phyloP scores from a whole-genome alignment of 2,113 vertebrate species.

The Empidonax traillii region DNA sequence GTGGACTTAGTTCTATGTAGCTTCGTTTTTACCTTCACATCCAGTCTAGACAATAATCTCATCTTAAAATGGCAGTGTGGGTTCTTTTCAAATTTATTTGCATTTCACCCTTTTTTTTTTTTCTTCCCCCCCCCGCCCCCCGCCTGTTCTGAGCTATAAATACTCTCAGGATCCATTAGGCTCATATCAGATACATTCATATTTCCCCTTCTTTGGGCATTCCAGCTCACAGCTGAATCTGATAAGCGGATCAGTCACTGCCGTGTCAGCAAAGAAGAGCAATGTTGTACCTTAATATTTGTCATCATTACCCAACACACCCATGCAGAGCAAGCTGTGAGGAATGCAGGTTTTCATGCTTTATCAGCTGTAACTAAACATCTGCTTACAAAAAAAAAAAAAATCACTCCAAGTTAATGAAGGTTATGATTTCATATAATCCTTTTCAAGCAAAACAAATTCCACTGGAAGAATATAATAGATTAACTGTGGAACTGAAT shows the following conservation, averaged over 20 bases:
- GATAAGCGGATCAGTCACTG: constrained; percentile 64
- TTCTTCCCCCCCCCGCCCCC: not conserved
- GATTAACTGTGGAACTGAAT: constrained; percentile 22
- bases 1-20: not conserved
- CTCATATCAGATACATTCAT: constrained; percentile 3
- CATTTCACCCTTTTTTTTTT: not conserved
- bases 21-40: not conserved
- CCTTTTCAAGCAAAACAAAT: constrained; percentile 63
- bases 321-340: constrained; percentile 68
- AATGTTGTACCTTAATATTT: constrained; percentile 59
- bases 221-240: constrained; percentile 53
- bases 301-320: constrained; percentile 63
- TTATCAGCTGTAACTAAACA: constrained; percentile 68
- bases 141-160: constrained; percentile 6
- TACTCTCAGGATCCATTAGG: not conserved
- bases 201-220: constrained; percentile 54
- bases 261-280: constrained; percentile 29
- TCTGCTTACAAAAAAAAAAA: constrained; percentile 48
- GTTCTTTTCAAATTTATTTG: not conserved
- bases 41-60: not conserved
- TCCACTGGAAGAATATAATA: constrained; percentile 31
- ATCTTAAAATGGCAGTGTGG: not conserved
- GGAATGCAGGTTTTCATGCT: constrained; percentile 62
- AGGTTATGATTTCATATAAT: constrained; percentile 57
- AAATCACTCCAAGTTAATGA: constrained; percentile 60